Base-by-base conservation (phyloP, 1,140 invertebrate species). In the Drosophila ficusphila region DNA sequence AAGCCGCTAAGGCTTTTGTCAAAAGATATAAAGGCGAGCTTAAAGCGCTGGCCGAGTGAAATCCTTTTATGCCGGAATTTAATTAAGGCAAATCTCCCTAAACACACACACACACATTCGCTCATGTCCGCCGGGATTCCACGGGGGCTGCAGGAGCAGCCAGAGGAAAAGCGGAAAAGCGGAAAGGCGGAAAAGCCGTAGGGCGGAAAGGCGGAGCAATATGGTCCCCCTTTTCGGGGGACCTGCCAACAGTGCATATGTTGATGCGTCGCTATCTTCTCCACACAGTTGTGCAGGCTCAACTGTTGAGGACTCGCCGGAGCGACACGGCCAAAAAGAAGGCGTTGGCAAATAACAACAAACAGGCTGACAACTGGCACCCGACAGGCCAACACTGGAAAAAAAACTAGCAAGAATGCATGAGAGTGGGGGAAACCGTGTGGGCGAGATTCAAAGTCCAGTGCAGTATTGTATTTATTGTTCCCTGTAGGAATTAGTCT, bases 61-160 rank as follows among this genome's bases (percentile, higher is more conserved):
- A 86, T 86, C 81, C 81, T 86, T 85, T 85, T 81, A 86, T 86
- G 54, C 67, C 29, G 68, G 65, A 86, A 85, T 85, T 85, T 85
- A 85, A 85, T 85, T 85, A 85, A 79, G 53, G 52, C 81, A 86
- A 86, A 81, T 86, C 81, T 76, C 57, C 57, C 76, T 85, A 85
- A 86, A 72, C 74, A 76, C 44, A 85, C 47, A 67, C 44, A 49
- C 25, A 44, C 21, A 12, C 14, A 34, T 5, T 25, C 27, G 38
- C 38, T 21, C 4, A 9, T n/a, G 8, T 21, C 25, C 33, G 48
- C 16, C 48, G 16, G 34, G 19, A 48, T 36, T 31, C 54, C 25
- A 47, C 62, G 33, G 39, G 14, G 51, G 54, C 54, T 51, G 42
- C 54, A 69, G 76, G 58, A 67, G 70, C 69, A 64, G 52, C 52